Conservation (phyloP, 2,113 vertebrate species). For the Paracanthobrama guichenoti region DNA sequence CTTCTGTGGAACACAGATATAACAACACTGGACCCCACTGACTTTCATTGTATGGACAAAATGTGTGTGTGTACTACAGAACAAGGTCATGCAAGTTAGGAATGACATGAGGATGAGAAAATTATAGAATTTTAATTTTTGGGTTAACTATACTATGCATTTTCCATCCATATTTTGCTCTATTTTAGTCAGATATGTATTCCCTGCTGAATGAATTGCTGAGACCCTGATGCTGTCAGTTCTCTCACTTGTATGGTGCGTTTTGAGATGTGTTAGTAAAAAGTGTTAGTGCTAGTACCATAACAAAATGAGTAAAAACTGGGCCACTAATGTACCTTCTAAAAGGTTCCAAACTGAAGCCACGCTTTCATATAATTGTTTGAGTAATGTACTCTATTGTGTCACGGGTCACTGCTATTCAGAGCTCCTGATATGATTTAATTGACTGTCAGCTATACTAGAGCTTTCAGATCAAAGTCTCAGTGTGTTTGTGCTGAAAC, state of each 20-base stretch:
- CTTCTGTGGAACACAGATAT: not conserved
- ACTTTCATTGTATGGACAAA: not conserved
- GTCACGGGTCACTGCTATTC: not conserved
- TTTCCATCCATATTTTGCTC: not conserved
- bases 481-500: not conserved
- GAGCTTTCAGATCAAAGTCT: not conserved
- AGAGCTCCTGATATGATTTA: slow-evolving; percentile 2
- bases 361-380: not conserved
- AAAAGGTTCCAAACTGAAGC: not conserved
- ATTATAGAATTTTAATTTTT: not conserved
- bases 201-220: not conserved
- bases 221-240: not conserved
- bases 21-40: not conserved
- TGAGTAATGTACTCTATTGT: not conserved
- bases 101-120: not conserved
- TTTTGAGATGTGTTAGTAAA: not conserved
- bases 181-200: not conserved
- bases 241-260: not conserved
- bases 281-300: no score
- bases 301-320: not conserved
- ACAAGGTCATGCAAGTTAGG: not conserved
- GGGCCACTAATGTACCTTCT: slow-evolving; percentile 8
- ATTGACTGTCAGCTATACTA: slow-evolving; percentile 2
- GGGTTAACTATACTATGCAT: not conserved
- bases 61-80: not conserved